Evolutionary conservation across 1,140 invertebrate species (phyloP), one percentile per base, ranked within the genome.

Genomic region (Hylaeus anthracinus): DNA sequence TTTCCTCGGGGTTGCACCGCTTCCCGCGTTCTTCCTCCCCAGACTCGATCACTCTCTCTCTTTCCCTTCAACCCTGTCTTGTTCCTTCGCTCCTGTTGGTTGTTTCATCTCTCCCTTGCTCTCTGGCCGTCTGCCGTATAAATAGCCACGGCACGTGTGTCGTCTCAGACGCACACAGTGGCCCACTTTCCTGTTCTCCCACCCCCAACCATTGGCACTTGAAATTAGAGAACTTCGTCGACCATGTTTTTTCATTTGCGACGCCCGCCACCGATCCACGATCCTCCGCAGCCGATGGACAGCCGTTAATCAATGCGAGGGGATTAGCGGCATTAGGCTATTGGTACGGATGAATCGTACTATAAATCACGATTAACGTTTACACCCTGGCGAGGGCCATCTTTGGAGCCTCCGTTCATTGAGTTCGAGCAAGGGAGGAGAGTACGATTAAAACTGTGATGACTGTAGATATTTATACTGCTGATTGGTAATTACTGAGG

Each of bases 141-240:
- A 85, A 87, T 85, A 85, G 67, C 82, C 56, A n/a, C 37, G 71
- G 77, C 78, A 80, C 78, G 82, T 79, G 78, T 81, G 74, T 75
- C 79, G 73, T 79, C 80, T 85, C 85, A 69, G 73, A 79, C 76
- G 75, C 70, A 69, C 75, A 76, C 67, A 79, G 45, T 88, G 83
- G 79, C 86, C 84, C 77, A 88, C 84, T 88, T 88, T 88, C 70
- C 80, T 26, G 0, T 26, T 26, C 26, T 56, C 79, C n/a, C 58
- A 12, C 39, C 37, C 0, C 51, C 51, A 1, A 8, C 9, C 61
- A 72, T 82, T 77, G 65, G 10, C 82, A 48, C 74, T 58, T 63
- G 79, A 86, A 87, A 86, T 85, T 82, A 86, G 69, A 87, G 72
- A 82, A 76, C 55, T 45, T 58, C 51, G 56, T 55, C 41, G 48